Conservation (phyloP, 2,888 invertebrate species). For the Lymantria dispar region DNA sequence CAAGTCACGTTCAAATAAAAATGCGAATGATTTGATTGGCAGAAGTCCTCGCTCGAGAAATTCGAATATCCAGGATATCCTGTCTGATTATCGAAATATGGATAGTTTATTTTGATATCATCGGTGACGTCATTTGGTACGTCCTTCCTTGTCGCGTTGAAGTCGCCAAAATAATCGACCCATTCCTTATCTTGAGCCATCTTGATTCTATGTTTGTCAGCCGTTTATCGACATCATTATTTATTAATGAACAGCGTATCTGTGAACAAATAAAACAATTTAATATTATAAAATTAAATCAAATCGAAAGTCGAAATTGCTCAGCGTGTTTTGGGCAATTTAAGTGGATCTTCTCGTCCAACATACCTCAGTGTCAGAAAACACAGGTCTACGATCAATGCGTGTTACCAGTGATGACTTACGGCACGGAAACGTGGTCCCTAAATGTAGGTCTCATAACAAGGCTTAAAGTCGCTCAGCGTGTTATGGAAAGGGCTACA, state of each 20-base stretch:
- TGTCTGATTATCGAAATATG: constrained; percentile 54
- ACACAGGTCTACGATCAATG: too few species aligned
- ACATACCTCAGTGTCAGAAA: too few species aligned
- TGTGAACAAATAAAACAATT: constrained; percentile 21
- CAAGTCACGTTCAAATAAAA: constrained; percentile 85
- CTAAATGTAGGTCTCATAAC: too few species aligned
- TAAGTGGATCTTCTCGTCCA: too few species aligned
- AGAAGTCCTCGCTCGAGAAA: constrained; percentile 65
- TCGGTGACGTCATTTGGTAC: constrained; percentile 28
- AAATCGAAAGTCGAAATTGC: too few species aligned
- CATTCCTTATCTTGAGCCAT: constrained; percentile 65
- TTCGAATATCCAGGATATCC: constrained; percentile 51
- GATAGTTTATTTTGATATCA: constrained; percentile 22
- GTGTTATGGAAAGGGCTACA: too few species aligned
- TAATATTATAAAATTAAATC: background rate
- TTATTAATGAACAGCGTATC: constrained; percentile 14
- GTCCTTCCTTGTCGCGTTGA: constrained; percentile 31
- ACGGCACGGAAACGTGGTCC: too few species aligned
- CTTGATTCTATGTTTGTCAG: constrained; percentile 32
- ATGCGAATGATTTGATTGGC: constrained; percentile 66
- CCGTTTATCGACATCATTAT: constrained; percentile 15
- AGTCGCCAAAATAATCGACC: constrained; percentile 55
- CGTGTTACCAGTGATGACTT: too few species aligned
- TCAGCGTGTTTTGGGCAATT: too few species aligned
- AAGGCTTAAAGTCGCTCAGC: too few species aligned